Evolutionary conservation across 2,888 invertebrate genomes (phyloP), one percentile per base, ranked within the genome.

Genomic region (Pteria penguin): DNA sequence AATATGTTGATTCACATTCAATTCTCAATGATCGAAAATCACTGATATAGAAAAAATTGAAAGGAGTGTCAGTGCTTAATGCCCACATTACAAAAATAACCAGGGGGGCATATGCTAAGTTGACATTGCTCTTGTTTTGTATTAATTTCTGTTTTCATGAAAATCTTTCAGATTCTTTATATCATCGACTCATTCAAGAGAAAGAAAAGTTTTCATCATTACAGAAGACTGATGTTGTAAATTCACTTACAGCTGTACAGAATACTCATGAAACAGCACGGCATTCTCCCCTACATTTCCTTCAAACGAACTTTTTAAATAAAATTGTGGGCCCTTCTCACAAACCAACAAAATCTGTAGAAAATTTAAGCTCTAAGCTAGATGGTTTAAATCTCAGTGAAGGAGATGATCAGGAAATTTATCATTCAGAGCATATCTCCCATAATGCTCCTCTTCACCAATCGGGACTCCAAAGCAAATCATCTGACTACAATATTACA

Each of bases 311-410:
- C 32, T 24, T 45, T 45, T 18, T 45, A 0, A 18, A 45, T 18
- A 45, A 45, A 1, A 45, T 45, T 14, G 45, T 18, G 45, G 45
- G 45, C 11, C 52, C 11, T 5, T 58, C 57, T 27, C 27, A 73
- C n/a, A 58, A 29, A 4, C 31, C 29, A 14, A 65, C 54, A 27
- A 73, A 73, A 52, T 65, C 76, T 54, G 73, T 77, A 3, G 61
- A 72, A 36, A 52, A 69, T 69, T 65, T 77, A 2, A 55, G 63
- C 2, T 58, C 57, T 4, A 68, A 67, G 4, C 45, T 77, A 57
- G 82, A 81, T 58, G 80, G 82, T 58, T 60, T 83, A 4, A 76
- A 60, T n/a, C 45, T 55, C 8, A 36, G 45, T 26, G 74, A 77
- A 14, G 24, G 36, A 52, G 65, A 36, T 60, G 69, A 75, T 55